Conservation (phyloP, 2,888 invertebrate genomes). For the Ochlodes sylvanus region DNA sequence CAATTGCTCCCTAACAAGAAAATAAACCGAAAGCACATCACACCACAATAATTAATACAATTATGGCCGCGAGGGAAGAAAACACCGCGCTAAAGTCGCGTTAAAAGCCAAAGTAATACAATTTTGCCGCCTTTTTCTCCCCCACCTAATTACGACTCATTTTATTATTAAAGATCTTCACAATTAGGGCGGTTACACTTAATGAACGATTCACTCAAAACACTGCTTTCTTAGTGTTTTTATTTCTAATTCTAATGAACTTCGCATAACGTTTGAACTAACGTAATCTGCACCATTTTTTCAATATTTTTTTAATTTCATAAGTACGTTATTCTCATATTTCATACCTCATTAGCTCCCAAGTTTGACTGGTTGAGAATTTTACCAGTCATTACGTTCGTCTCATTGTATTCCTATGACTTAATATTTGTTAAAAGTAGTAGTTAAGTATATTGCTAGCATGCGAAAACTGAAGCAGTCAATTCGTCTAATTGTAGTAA, state of each 20-base stretch:
- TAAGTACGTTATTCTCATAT: too few species aligned
- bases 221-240: constrained; percentile 49
- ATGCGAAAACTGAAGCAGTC: too few species aligned
- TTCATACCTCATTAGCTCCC: too few species aligned
- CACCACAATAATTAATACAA: constrained; percentile 75
- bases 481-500: too few species aligned
- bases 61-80: constrained; percentile 72
- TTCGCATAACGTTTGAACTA: too few species aligned
- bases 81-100: constrained; percentile 73
- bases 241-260: constrained; percentile 29
- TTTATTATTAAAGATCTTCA: constrained; percentile 81
- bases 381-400: too few species aligned
- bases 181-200: constrained; percentile 66
- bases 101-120: constrained; percentile 75
- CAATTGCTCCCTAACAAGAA: constrained; percentile 33
- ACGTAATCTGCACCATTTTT: too few species aligned
- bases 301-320: too few species aligned
- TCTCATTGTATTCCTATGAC: too few species aligned
- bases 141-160: constrained; percentile 78
- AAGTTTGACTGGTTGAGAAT: too few species aligned
- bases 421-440: too few species aligned
- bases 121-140: constrained; percentile 81
- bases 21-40: constrained; percentile 65
- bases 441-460: too few species aligned
- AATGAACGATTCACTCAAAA: constrained; percentile 48